These are phyloP conservation scores for Serranus cabrilla DNA, from an alignment of 2,797 vertebrate species.

Conservation along the genomic window DNA sequence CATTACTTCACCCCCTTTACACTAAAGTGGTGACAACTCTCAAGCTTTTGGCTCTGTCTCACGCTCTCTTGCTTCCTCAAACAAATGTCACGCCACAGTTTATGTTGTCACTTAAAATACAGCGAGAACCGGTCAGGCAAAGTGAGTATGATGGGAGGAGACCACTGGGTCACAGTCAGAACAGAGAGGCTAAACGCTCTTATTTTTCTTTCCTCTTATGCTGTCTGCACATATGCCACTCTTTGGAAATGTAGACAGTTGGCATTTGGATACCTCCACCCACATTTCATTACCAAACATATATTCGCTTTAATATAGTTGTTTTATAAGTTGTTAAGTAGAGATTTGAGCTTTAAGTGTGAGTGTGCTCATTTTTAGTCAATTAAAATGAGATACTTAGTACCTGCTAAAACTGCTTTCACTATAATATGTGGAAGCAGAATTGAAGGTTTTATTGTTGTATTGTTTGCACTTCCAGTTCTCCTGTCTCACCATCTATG, in stretches of 20 bases:
- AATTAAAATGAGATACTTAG: neutral
- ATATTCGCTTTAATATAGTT: neutral
- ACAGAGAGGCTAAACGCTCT: neutral
- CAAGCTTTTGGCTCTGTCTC: constrained; percentile 13
- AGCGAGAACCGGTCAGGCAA: neutral
- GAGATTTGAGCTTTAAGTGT: too few relatives aligned
- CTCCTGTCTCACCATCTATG: too few relatives aligned
- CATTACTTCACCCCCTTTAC: neutral
- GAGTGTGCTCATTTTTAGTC: neutral
- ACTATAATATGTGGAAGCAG: too few relatives aligned
- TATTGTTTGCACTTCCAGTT: too few relatives aligned
- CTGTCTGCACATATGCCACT: neutral
- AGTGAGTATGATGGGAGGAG: constrained; percentile 1
- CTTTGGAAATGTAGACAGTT: neutral
- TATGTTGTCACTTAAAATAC: constrained; percentile 14
- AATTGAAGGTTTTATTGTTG: too few relatives aligned
- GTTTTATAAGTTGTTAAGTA: neutral
- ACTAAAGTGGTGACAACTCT: neutral
- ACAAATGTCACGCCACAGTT: constrained; percentile 15
- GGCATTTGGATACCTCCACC: neutral
- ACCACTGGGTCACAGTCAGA: neutral
- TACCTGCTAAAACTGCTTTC: neutral
- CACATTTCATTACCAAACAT: neutral
- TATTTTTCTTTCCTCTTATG: neutral
- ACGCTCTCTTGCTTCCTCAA: neutral